phyloP scores from a whole-genome alignment of 2,888 invertebrate genomes.

The Sinodicranocentrus sp. region DNA sequence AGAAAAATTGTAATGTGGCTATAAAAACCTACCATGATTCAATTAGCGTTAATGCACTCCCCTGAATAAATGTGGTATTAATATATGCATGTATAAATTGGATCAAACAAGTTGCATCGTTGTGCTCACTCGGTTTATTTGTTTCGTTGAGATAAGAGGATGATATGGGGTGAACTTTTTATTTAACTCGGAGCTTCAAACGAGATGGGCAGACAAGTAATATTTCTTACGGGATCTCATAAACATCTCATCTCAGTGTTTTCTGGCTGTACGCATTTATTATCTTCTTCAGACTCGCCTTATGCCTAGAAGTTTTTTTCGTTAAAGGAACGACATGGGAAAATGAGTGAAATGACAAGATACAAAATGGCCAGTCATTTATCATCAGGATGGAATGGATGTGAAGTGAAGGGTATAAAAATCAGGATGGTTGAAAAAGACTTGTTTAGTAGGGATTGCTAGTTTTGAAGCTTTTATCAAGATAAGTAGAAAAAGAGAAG shows the following conservation, averaged over 20 bases:
- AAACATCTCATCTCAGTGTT: slow-evolving; percentile 17
- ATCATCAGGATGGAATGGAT: slow-evolving; percentile 9
- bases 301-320: too few relatives aligned
- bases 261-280: neutral
- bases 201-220: slow-evolving; percentile 4
- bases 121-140: neutral
- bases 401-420: neutral
- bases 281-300: too few relatives aligned
- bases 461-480: too few relatives aligned
- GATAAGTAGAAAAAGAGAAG: too few relatives aligned
- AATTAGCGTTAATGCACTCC: slow-evolving; percentile 16
- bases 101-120: slow-evolving; percentile 43
- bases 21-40: neutral
- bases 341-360: slow-evolving; percentile 39
- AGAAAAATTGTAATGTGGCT: too few relatives aligned
- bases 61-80: neutral
- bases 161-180: neutral
- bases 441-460: neutral
- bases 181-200: too few relatives aligned
- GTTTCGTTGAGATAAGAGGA: neutral
- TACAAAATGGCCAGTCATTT: slow-evolving; percentile 45
- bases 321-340: slow-evolving; percentile 20
- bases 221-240: slow-evolving; percentile 9
- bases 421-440: neutral
- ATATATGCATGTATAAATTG: slow-evolving; percentile 26